Conservation (phyloP, 2,888 invertebrate genomes). For the Drosophila rellima region DNA sequence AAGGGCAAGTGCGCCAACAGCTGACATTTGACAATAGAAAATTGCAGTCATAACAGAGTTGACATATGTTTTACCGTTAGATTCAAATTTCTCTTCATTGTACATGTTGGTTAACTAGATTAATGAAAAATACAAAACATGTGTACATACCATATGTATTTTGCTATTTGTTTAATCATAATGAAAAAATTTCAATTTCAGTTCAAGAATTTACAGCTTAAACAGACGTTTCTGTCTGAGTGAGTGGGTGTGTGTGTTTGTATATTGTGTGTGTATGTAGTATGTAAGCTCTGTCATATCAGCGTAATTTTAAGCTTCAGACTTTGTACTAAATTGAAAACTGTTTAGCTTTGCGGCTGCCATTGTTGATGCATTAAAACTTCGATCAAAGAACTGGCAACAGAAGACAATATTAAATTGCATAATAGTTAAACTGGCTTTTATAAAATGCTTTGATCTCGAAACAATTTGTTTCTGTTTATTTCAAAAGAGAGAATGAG, state of each 20-base stretch:
- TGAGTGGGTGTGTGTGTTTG: constrained; percentile 5
- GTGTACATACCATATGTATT: constrained; percentile 20
- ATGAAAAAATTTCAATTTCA: constrained; percentile 17
- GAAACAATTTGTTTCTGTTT: constrained; percentile 17
- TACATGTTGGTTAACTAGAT: constrained; percentile 11
- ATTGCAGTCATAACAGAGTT: constrained; percentile 55
- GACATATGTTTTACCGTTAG: constrained; percentile 48
- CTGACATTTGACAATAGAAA: constrained; percentile 73
- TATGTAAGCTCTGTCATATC: constrained; percentile 17
- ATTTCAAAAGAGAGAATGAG: constrained; percentile 3
- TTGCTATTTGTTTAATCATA: constrained; percentile 54
- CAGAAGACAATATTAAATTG: constrained; percentile 18
- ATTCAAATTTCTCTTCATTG: constrained; percentile 1
- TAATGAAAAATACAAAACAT: constrained; percentile 46
- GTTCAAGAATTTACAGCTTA: constrained; percentile 27
- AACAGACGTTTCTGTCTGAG: constrained; percentile 18
- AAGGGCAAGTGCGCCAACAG: constrained; percentile 58
- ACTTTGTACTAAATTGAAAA: constrained; percentile 11
- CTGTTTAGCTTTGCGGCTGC: constrained; percentile 13
- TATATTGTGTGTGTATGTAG: constrained; percentile 6
- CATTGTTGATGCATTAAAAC: constrained; percentile 12
- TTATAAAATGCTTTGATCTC: constrained; percentile 47
- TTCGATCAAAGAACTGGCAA: constrained; percentile 17
- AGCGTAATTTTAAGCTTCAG: constrained; percentile 10
- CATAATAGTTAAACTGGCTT: constrained; percentile 21